Evolutionary conservation across 2,797 vertebrate genomes (phyloP), one percentile per base, ranked within the genome.

Genomic region (Pitangus sulphuratus): DNA sequence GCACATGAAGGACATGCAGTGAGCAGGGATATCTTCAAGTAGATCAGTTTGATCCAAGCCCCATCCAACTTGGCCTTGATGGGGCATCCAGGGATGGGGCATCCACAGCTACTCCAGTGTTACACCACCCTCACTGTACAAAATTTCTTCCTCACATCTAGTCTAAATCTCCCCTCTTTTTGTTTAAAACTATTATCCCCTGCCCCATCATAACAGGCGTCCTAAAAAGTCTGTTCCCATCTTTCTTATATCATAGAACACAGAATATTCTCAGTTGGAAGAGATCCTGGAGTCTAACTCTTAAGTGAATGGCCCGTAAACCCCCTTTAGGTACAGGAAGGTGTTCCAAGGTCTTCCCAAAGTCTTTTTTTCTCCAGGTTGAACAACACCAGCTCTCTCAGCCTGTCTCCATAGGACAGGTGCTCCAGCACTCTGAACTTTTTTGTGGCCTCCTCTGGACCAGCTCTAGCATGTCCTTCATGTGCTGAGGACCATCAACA

Each of bases 391-490:
- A 60, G 31, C 7, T 42, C 26, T n/a, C 33, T 21, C 30, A 71
- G 33, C 12, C 7, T 8, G 10, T 5, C 30, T 45, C 39, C 20
- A 21, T 0, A 26, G 6, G 11, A 64, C 17, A 56, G 13, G 20
- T 6, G 25, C 3, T 45, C 11, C 14, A 61, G 15, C 9, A 18
- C 31, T 62, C 15, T 26, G 8, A 35, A 31, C 5, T 62, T 3
- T 18, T 54, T 18, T 2, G 2, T 9, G 17, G 15, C 6, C n/a
- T 69, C n/a, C 15, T 62, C 24, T 35, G 30, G 25, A 50, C 20
- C 42, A 37, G 10, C 20, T 75, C 24, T 21, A 39, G 44, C 20
- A 56, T 8, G 30, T 31, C 37, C 6, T 61, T 24, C n/a, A 30
- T 6, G 2, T 24, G 24, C 47, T 74, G 19, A 68, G 22, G 28